Conservation (phyloP, 2,113 vertebrate species). For the Scytalopus superciliaris region DNA sequence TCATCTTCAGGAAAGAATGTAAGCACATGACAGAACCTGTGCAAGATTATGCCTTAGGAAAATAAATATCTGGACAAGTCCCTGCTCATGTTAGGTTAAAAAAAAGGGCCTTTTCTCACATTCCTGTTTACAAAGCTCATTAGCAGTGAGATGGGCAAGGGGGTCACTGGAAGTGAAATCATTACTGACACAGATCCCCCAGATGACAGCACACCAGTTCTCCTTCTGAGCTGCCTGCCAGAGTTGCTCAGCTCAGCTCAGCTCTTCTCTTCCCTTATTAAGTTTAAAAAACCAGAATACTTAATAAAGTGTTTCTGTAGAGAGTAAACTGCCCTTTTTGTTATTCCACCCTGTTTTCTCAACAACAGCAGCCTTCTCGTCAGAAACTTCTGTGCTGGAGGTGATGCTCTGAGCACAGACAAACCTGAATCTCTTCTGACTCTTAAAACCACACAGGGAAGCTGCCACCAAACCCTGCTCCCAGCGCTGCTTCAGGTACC, state of each 20-base stretch:
- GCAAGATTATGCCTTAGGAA: not conserved
- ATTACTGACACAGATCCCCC: not conserved
- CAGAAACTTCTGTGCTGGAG: not conserved
- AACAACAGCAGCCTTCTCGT: not conserved
- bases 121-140: not conserved
- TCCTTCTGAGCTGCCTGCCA: not conserved
- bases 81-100: not conserved
- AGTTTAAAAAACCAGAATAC: not conserved
- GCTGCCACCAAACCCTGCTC: not conserved
- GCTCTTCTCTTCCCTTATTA: not conserved
- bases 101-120: not conserved
- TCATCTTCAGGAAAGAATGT: not conserved
- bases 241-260: not conserved
- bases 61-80: not conserved
- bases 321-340: constrained; percentile 32
- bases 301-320: constrained; percentile 32
- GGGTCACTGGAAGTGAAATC: not conserved
- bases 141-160: not conserved
- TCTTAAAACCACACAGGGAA: not conserved
- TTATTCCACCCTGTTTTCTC: not conserved
- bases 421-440: not conserved
- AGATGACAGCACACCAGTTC: not conserved
- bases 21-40: fast-evolving
- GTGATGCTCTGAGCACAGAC: not conserved
- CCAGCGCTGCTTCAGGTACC: not conserved